Base-by-base conservation (phyloP, 2,113 vertebrate species). In the Erinaceus europaeus region DNA sequence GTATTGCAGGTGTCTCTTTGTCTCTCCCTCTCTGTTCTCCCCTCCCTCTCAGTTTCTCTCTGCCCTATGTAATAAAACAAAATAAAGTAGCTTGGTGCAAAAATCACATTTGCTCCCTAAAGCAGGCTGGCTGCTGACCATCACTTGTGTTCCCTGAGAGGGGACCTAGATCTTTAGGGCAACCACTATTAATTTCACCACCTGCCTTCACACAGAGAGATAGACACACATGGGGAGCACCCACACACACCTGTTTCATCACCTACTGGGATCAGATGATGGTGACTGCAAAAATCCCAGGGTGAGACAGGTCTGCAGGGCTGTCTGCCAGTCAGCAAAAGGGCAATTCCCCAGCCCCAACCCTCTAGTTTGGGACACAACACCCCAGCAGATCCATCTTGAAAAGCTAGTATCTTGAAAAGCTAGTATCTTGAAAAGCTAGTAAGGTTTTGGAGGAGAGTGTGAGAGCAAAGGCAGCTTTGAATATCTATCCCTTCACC, bases 401-500 rank as follows among this genome's bases (percentile, higher is more conserved):
- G 23, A 73, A 32, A 86, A 21, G 57, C n/a, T n/a, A n/a, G n/a
- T n/a, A n/a, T n/a, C n/a, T n/a, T n/a, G n/a, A n/a, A n/a, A n/a
- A n/a, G n/a, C n/a, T n/a, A n/a, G n/a, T n/a, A n/a, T n/a, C n/a
- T n/a, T n/a, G n/a, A n/a, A n/a, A n/a, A n/a, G 5, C 42, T 23
- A 34, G 46, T 27, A 40, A 21, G 12, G 40, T 23, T 57, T 29
- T 36, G 27, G 50, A 67, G 57, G 69, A 72, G 59, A 40, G 0
- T 17, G 0, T 17, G 55, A 38, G 20, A 67, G 15, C 8, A 42
- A 61, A 62, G 76, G 7, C 40, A 72, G 34, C 40, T 21, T 32
- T 50, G 32, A 90, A 77, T 34, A 57, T 87, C 46, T n/a, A 53
- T 62, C 52, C 84, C 38, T 67, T 27, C n/a, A 20, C 44, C 18